A percentile compares a stretch with the other conserved stretches of the same genome.
Evolutionary conservation across 92 coral and sea anemone genomes (phyloP).

Genomic region (Zoanthus solanderi): DNA sequence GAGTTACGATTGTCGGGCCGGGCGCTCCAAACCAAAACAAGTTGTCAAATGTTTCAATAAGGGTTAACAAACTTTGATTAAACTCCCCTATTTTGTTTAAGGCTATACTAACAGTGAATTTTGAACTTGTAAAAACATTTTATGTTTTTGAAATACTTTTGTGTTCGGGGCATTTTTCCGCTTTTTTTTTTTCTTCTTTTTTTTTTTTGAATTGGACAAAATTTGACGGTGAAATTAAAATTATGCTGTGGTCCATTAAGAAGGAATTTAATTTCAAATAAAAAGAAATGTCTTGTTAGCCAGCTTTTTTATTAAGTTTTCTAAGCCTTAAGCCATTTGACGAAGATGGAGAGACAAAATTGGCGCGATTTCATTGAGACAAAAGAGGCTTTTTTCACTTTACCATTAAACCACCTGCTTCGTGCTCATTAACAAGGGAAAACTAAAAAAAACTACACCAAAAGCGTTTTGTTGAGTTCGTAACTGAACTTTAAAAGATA

Average conservation of each 20-base stretch:
- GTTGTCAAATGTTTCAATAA: constrained; percentile 45
- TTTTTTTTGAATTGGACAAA: background rate
- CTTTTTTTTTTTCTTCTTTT: background rate
- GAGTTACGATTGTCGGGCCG: constrained; percentile 5
- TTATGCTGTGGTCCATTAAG: constrained; percentile 23
- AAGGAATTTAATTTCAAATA: constrained; percentile 26
- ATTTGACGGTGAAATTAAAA: constrained; percentile 10
- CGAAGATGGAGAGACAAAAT: constrained; percentile 77
- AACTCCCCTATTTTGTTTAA: constrained; percentile 38
- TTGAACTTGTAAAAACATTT: constrained; percentile 26
- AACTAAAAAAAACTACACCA: background rate
- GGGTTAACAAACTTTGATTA: constrained; percentile 47
- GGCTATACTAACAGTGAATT: constrained; percentile 5
- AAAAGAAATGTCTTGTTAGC: constrained; percentile 20
- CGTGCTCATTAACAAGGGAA: constrained; percentile 61
- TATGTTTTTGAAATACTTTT: background rate
- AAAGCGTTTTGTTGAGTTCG: background rate
- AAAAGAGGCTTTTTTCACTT: constrained; percentile 74
- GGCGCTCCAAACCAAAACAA: constrained; percentile 33
- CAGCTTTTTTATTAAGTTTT: constrained; percentile 41
- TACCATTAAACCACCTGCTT: constrained; percentile 75
- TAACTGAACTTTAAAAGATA: background rate
- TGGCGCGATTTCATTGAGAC: constrained; percentile 71
- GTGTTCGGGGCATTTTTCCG: too few relatives aligned
- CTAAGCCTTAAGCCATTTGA: constrained; percentile 80